phyloP scores from a whole-genome alignment of 2,113 vertebrate species.

The Toxotes chatareus region DNA sequence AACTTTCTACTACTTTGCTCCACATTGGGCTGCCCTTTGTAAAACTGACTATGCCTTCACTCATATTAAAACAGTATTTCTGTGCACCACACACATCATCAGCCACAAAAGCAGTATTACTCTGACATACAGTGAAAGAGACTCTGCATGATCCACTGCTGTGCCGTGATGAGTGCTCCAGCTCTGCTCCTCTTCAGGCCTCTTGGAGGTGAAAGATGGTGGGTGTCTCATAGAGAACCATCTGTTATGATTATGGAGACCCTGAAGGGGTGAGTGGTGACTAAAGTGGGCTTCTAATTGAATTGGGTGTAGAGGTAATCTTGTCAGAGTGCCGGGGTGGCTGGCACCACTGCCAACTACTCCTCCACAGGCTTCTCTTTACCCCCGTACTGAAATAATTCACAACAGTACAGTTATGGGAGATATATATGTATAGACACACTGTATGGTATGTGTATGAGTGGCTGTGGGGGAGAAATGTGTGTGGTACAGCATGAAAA shows the following conservation, averaged over 20 bases:
- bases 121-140: conserved; percentile 36
- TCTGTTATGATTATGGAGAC: conserved; percentile 77
- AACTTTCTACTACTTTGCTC: not conserved
- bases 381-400: conserved; percentile 59
- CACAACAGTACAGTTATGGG: conserved; percentile 41
- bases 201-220: conserved; percentile 68
- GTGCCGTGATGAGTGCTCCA: conserved; percentile 40
- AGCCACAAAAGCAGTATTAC: conserved; percentile 34
- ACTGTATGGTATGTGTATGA: not conserved
- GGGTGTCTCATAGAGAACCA: conserved; percentile 68
- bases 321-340: conserved; percentile 68
- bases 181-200: conserved; percentile 52
- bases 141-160: conserved; percentile 33
- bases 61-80: conserved; percentile 5
- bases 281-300: conserved; percentile 73
- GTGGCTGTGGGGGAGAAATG: not conserved
- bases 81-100: conserved; percentile 14
- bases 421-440: not conserved
- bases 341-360: conserved; percentile 62
- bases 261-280: conserved; percentile 68
- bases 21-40: not conserved
- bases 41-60: not conserved
- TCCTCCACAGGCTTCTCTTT: conserved; percentile 71
- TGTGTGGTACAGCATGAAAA: not conserved
- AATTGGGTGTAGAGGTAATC: conserved; percentile 77